These are phyloP conservation scores for Netelia inedita DNA, from an alignment of 2,888 invertebrate species.

Conservation along the genomic window DNA sequence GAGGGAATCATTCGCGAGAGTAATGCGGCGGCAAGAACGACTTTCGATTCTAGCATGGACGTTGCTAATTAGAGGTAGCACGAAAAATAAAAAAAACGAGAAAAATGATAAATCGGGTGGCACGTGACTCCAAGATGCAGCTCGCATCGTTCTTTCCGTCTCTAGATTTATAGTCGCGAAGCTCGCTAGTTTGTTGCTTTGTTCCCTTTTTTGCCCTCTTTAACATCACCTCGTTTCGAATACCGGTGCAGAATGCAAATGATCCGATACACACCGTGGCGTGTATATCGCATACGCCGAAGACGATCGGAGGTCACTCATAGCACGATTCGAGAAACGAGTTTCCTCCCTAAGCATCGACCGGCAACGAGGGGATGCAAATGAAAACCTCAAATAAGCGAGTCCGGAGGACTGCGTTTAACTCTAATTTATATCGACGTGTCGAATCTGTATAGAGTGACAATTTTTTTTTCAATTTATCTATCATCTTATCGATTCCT, in stretches of 20 bases:
- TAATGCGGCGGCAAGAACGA: conserved; percentile 52
- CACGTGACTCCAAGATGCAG: conserved; percentile 64
- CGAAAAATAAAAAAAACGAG: conserved; percentile 40
- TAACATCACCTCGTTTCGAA: conserved; percentile 40
- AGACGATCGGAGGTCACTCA: conserved; percentile 54
- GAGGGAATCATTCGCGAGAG: conserved; percentile 41
- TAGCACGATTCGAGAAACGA: conserved; percentile 52
- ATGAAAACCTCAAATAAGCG: conserved; percentile 42
- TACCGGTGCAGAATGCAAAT: conserved; percentile 67
- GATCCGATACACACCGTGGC: conserved; percentile 48
- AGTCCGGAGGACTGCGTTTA: background rate
- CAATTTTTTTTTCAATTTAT: conserved; percentile 4
- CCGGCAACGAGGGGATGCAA: conserved; percentile 32
- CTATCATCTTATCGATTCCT: background rate
- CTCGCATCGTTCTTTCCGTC: conserved; percentile 16
- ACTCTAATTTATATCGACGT: conserved; percentile 15
- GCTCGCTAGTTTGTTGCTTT: background rate
- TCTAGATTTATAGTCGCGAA: conserved; percentile 32
- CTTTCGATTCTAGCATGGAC: conserved; percentile 66
- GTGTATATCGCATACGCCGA: conserved; percentile 10
- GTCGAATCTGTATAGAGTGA: background rate
- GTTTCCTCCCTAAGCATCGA: conserved; percentile 44
- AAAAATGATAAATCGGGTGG: conserved; percentile 61
- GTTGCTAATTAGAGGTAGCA: conserved; percentile 66
- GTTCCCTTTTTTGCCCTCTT: conserved; percentile 33